Evolutionary conservation across 2,113 vertebrate genomes (phyloP).

Genomic region (Fukomys damarensis): DNA sequence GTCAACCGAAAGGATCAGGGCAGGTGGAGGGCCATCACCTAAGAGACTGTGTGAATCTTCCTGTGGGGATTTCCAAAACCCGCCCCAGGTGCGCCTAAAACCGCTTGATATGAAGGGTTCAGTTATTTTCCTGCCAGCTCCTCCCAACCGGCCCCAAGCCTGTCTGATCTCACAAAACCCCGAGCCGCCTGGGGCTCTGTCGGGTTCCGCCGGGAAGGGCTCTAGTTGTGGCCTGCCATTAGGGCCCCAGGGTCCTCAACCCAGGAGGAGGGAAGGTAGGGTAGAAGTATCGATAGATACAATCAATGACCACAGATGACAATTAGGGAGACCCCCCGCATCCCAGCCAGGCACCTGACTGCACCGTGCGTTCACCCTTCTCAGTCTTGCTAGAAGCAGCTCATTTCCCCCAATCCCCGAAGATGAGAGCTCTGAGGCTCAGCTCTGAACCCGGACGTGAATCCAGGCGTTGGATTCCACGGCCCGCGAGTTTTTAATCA

Average conservation of each 20-base stretch:
- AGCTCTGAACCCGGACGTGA: fast-evolving
- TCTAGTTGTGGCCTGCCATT: neutral
- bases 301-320: neutral
- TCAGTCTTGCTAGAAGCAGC: neutral
- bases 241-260: neutral
- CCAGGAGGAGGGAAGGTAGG: neutral
- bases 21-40: conserved; percentile 49
- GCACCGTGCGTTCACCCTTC: neutral
- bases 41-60: neutral
- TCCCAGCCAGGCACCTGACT: neutral
- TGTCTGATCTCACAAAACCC: conserved; percentile 18
- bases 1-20: neutral
- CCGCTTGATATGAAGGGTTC: neutral
- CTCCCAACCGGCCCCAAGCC: neutral
- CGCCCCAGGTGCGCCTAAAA: conserved; percentile 42
- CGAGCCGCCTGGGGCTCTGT: neutral
- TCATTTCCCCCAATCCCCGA: neutral
- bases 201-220: neutral
- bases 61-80: conserved; percentile 71
- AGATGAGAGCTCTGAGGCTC: neutral
- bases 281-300: neutral
- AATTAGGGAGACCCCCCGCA: neutral
- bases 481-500: neutral
- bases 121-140: neutral
- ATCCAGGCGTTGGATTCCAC: neutral